Evolutionary conservation across 2,797 vertebrate genomes (phyloP).

Genomic region (Hypotaenidia philippensis): DNA sequence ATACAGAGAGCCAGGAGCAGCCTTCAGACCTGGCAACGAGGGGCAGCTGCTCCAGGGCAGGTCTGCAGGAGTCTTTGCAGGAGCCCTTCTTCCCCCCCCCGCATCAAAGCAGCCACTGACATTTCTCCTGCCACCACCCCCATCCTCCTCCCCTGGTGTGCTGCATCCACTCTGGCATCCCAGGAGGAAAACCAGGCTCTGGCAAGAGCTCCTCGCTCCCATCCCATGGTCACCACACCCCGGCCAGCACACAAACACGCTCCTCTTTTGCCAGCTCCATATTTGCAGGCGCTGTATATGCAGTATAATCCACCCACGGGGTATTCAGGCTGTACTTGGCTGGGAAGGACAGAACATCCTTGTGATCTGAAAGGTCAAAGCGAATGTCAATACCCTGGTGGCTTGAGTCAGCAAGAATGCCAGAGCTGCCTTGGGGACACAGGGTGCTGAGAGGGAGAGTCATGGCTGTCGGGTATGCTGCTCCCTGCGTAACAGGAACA

Average conservation of each 20-base stretch:
- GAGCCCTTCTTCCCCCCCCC: background rate
- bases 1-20: background rate
- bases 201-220: background rate
- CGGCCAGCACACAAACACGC: background rate
- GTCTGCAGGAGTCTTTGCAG: background rate
- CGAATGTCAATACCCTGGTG: background rate
- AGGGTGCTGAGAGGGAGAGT: background rate
- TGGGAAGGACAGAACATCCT: conserved; percentile 59
- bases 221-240: background rate
- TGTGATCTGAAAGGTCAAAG: conserved; percentile 67
- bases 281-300: conserved; percentile 40
- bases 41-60: fast-evolving
- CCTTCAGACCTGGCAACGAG: background rate
- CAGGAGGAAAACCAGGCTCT: background rate
- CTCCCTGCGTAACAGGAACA: fast-evolving
- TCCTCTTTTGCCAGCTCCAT: background rate
- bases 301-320: conserved; percentile 45
- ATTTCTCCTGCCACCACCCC: background rate
- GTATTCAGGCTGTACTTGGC: conserved; percentile 24
- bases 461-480: fast-evolving
- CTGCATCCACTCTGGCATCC: background rate
- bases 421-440: background rate
- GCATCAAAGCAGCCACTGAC: background rate
- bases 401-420: conserved; percentile 3
- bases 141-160: background rate